Evolutionary conservation across 1,140 invertebrate species (phyloP).

Genomic region (Conus betulinus): DNA sequence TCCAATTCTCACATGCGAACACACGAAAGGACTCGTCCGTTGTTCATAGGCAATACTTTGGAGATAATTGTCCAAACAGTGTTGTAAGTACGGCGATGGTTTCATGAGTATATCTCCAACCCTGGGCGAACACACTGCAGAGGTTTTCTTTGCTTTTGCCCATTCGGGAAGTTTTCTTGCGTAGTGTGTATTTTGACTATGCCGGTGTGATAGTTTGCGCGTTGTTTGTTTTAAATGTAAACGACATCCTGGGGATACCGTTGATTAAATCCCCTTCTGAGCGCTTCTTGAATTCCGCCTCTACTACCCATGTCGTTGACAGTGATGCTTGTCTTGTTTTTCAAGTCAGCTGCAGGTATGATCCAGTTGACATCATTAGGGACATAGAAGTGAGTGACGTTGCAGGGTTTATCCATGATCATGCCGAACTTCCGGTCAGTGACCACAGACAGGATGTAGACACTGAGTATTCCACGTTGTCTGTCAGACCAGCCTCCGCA

Average conservation of each 20-base stretch:
- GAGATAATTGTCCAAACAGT: slow-evolving; percentile 13
- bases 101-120: slow-evolving; percentile 17
- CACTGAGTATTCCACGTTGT: slow-evolving; percentile 49
- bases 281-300: background rate
- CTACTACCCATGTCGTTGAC: slow-evolving; percentile 18
- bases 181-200: slow-evolving; percentile 27
- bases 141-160: background rate
- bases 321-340: background rate
- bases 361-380: slow-evolving; percentile 53
- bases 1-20: slow-evolving; percentile 54
- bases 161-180: slow-evolving; percentile 9
- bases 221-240: slow-evolving; percentile 43
- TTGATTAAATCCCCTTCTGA: slow-evolving; percentile 38
- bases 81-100: background rate
- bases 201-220: slow-evolving; percentile 15
- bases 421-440: slow-evolving; percentile 46
- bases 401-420: slow-evolving; percentile 53
- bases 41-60: background rate
- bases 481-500: slow-evolving; percentile 61
- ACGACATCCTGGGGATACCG: slow-evolving; percentile 42
- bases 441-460: slow-evolving; percentile 45
- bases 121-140: slow-evolving; percentile 6
- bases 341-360: slow-evolving; percentile 9
- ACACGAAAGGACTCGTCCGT: slow-evolving; percentile 35
- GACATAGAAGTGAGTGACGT: slow-evolving; percentile 43